phyloP scores from a whole-genome alignment of 2,113 vertebrate species.

The Sapajus apella region DNA sequence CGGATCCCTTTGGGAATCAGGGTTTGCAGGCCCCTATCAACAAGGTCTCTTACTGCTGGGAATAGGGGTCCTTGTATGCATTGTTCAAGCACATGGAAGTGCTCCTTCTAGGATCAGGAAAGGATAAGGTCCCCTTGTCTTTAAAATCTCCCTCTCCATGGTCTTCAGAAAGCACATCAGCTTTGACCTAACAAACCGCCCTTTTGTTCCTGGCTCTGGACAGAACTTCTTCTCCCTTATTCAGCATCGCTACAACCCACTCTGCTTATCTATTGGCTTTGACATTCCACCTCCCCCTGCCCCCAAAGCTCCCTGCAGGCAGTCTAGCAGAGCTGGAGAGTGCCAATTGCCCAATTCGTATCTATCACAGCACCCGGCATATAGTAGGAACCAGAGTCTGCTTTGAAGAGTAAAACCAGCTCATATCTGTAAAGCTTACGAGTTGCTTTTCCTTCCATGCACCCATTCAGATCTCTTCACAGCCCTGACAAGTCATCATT shows the following conservation, averaged over 20 bases:
- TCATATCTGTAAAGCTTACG: not conserved
- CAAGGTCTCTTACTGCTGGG: not conserved
- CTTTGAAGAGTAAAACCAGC: not conserved
- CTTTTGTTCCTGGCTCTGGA: not conserved
- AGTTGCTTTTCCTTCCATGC: not conserved
- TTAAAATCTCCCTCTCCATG: not conserved
- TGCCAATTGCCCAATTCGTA: not conserved
- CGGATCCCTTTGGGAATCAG: not conserved
- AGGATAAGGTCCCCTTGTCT: not conserved
- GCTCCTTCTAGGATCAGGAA: not conserved
- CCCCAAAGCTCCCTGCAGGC: not conserved
- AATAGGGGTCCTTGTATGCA: not conserved
- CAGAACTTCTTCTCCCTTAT: not conserved
- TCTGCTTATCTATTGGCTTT: not conserved
- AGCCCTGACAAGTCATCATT: not conserved
- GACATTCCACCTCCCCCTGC: not conserved
- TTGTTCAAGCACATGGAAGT: not conserved
- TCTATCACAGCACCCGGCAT: not conserved
- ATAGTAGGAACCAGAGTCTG: not conserved
- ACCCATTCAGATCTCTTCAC: not conserved
- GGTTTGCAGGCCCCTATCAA: not conserved
- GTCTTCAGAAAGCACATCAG: not conserved
- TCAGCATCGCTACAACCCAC: not conserved
- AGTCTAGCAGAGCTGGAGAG: not conserved
- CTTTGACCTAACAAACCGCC: not conserved